Conservation (phyloP, 2,888 invertebrate genomes). For the Lasioglossum lativentre region DNA sequence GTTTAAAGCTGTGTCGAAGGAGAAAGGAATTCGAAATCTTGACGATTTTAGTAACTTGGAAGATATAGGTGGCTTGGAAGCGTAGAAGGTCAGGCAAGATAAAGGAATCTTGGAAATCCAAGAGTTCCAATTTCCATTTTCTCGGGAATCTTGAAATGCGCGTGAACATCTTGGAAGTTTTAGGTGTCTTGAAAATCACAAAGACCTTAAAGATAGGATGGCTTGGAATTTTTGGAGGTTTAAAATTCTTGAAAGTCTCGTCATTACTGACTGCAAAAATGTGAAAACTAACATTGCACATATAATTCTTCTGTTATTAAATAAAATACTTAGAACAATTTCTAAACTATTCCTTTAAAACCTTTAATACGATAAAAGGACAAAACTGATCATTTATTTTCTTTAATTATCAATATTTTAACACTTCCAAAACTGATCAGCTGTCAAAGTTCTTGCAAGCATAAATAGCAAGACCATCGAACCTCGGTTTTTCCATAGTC, state of each 20-base stretch:
- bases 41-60: background rate
- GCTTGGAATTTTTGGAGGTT: background rate
- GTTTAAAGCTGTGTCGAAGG: background rate
- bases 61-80: background rate
- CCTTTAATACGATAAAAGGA: too few relatives aligned
- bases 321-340: too few relatives aligned
- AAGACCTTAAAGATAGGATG: background rate
- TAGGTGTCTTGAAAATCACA: background rate
- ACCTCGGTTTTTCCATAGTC: too few relatives aligned
- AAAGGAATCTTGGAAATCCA: conserved; percentile 4
- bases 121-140: background rate
- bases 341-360: too few relatives aligned
- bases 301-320: too few relatives aligned
- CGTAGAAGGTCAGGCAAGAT: background rate
- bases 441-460: too few relatives aligned
- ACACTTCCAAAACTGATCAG: too few relatives aligned
- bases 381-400: too few relatives aligned
- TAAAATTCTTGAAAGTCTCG: background rate
- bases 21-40: background rate
- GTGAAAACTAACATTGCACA: background rate
- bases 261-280: background rate
- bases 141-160: background rate
- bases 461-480: too few relatives aligned
- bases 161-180: background rate
- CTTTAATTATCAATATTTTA: too few relatives aligned